These are phyloP conservation scores for Lepas anatifera DNA, from an alignment of 2,888 invertebrate genomes.

Conservation along the genomic window DNA sequence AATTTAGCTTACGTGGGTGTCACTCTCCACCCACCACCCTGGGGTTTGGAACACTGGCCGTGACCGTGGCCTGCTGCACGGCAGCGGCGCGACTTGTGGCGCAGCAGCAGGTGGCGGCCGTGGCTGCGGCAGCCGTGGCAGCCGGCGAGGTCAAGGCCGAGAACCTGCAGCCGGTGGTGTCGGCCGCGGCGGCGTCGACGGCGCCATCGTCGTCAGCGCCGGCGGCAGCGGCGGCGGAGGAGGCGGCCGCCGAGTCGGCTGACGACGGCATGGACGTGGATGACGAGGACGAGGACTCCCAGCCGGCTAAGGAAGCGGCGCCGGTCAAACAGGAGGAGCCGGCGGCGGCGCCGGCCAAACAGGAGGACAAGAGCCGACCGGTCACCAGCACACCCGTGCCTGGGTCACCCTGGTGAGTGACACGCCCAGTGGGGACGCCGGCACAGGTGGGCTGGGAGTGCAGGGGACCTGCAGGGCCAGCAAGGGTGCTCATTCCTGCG, in stretches of 20 bases:
- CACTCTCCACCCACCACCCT: too few relatives aligned
- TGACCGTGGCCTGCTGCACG: slow-evolving; percentile 35
- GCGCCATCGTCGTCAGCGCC: not conserved
- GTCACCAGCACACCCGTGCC: slow-evolving; percentile 84
- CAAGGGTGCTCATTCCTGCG: too few relatives aligned
- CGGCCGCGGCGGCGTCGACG: not conserved
- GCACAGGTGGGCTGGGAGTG: too few relatives aligned
- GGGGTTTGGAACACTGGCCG: too few relatives aligned
- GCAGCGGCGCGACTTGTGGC: slow-evolving; percentile 33
- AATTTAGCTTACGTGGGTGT: too few relatives aligned
- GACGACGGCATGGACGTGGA: slow-evolving; percentile 1
- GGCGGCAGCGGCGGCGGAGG: not conserved
- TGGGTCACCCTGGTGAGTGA: slow-evolving; percentile 79
- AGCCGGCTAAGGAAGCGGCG: slow-evolving; percentile 31
- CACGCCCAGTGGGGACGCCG: too few relatives aligned
- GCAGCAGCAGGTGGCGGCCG: slow-evolving; percentile 20
- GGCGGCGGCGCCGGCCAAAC: slow-evolving; percentile 38
- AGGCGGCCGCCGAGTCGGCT: not conserved
- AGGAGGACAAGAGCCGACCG: slow-evolving; percentile 63
- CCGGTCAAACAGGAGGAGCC: too few relatives aligned
- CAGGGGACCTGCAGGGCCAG: too few relatives aligned
- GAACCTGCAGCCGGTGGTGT: too few relatives aligned
- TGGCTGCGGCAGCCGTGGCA: slow-evolving; percentile 32
- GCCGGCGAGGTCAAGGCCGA: slow-evolving; percentile 25
- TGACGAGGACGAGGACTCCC: slow-evolving; percentile 1